phyloP scores from a whole-genome alignment of 1,140 invertebrate species.

The Portunus trituberculatus region DNA sequence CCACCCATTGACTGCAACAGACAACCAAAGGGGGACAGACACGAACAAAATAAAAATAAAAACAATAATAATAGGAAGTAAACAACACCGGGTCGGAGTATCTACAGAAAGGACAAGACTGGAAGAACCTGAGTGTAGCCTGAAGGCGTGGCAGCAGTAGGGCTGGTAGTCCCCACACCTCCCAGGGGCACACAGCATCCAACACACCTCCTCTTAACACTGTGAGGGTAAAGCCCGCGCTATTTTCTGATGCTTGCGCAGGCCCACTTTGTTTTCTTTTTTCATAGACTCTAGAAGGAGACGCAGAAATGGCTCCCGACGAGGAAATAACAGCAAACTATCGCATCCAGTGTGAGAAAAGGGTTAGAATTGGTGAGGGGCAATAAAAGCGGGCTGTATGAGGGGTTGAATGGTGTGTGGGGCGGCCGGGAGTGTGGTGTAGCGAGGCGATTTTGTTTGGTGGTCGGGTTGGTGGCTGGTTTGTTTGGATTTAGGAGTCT shows the following conservation, averaged over 20 bases:
- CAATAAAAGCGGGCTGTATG: background rate
- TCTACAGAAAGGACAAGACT: background rate
- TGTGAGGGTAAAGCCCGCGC: slow-evolving; percentile 70
- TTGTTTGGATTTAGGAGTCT: slow-evolving; percentile 75
- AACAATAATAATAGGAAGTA: too few species aligned
- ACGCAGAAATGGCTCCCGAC: slow-evolving; percentile 1
- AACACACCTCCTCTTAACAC: background rate
- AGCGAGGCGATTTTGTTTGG: slow-evolving; percentile 51
- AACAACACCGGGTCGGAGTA: background rate
- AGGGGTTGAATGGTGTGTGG: background rate
- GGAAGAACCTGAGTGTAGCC: background rate
- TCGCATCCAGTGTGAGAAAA: background rate
- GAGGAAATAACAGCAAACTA: slow-evolving; percentile 44
- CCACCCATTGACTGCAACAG: too few species aligned
- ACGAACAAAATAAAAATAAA: background rate
- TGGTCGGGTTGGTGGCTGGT: slow-evolving; percentile 61
- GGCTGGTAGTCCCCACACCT: background rate
- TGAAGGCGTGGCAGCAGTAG: background rate
- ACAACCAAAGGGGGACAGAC: too few species aligned
- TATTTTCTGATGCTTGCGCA: slow-evolving; percentile 74
- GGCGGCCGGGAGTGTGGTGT: background rate
- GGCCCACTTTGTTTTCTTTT: slow-evolving; percentile 74
- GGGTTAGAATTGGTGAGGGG: background rate
- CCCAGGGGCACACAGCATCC: background rate
- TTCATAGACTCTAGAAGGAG: slow-evolving; percentile 56